phyloP scores from a whole-genome alignment of 1,140 invertebrate species.

The Vanessa atalanta region DNA sequence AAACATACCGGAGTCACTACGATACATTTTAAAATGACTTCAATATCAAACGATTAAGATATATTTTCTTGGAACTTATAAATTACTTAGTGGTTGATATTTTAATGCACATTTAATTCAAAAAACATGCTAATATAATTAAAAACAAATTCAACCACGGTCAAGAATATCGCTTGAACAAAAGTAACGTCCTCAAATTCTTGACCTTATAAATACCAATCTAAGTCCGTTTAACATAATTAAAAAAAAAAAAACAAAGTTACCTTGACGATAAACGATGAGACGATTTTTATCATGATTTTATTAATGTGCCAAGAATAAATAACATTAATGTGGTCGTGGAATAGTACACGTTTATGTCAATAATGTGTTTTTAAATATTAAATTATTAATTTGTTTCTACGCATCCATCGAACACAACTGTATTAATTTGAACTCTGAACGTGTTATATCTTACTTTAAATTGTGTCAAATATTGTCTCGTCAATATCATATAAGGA shows the following conservation, averaged over 20 bases:
- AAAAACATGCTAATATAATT: slow-evolving; percentile 17
- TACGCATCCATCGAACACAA: not conserved
- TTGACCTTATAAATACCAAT: slow-evolving; percentile 26
- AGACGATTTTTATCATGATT: slow-evolving; percentile 2
- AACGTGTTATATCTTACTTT: too few species aligned
- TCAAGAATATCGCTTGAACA: slow-evolving; percentile 18
- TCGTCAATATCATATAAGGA: too few species aligned
- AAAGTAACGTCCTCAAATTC: slow-evolving; percentile 12
- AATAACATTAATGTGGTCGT: slow-evolving; percentile 1
- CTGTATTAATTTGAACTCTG: too few species aligned
- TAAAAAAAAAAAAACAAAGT: slow-evolving; percentile 19
- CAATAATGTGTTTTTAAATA: not conserved
- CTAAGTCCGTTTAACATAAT: slow-evolving; percentile 13
- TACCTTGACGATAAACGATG: slow-evolving; percentile 14
- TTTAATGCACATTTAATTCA: not conserved
- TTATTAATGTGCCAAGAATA: slow-evolving; percentile 7
- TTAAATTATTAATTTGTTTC: not conserved
- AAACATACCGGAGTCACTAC: too few species aligned
- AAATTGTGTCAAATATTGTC: too few species aligned
- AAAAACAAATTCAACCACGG: slow-evolving; percentile 32
- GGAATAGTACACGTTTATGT: not conserved
- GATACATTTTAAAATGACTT: too few species aligned
- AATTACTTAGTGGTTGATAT: not conserved
- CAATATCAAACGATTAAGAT: not conserved
- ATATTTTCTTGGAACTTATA: not conserved